A percentile compares a stretch with the other conserved stretches of the same genome.
Conservation (phyloP, 2,888 invertebrate genomes). For the Acleris emargana region DNA sequence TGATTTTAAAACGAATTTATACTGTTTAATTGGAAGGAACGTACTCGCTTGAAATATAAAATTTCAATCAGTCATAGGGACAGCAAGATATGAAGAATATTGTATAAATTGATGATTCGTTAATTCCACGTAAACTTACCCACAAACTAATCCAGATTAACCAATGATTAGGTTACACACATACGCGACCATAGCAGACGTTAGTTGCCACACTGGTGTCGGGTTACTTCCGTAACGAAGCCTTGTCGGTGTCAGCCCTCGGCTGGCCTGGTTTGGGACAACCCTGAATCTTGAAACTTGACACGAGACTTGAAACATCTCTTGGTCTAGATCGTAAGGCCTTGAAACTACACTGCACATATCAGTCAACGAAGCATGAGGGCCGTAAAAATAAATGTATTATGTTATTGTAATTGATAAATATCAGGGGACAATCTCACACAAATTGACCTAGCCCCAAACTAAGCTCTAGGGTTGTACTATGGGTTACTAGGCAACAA, state of each 20-base stretch:
- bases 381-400: too few species aligned
- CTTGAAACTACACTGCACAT: neutral
- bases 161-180: constrained; percentile 24
- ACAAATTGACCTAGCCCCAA: too few species aligned
- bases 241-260: constrained; percentile 25
- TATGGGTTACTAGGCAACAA: too few species aligned
- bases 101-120: constrained; percentile 1
- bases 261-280: constrained; percentile 20
- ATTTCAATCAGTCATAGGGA: too few species aligned
- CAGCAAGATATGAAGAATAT: too few species aligned
- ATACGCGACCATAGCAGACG: neutral
- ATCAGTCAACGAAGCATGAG: too few species aligned
- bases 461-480: too few species aligned
- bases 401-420: too few species aligned
- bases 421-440: too few species aligned
- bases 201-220: constrained; percentile 17
- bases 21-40: too few species aligned
- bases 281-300: constrained; percentile 17
- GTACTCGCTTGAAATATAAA: too few species aligned
- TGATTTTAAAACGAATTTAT: too few species aligned
- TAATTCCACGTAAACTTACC: neutral
- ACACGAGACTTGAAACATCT: constrained; percentile 11
- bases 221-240: constrained; percentile 28
- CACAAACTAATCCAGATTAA: constrained; percentile 15
- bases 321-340: neutral